Evolutionary conservation across 2,888 invertebrate genomes (phyloP).

Genomic region (Acleris holmiana): DNA sequence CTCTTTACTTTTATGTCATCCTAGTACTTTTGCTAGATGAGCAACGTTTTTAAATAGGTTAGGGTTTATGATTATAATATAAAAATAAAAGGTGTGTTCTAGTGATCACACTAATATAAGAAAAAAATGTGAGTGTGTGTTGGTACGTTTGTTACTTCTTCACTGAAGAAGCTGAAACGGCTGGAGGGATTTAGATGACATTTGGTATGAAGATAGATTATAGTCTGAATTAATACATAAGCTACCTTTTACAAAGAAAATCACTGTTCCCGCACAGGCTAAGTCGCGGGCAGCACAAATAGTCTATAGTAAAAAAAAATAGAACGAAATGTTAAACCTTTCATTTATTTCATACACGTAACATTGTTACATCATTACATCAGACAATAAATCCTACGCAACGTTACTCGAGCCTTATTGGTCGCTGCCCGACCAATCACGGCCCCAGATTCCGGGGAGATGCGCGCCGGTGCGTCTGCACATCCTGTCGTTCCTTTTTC

Average conservation of each 20-base stretch:
- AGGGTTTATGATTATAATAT: too few species aligned
- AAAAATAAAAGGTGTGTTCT: too few species aligned
- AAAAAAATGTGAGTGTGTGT: too few species aligned
- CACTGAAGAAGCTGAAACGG: too few species aligned
- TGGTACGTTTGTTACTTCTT: too few species aligned
- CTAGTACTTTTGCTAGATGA: background rate
- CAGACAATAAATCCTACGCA: constrained; percentile 6
- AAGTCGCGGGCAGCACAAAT: background rate
- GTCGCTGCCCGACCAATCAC: constrained; percentile 7
- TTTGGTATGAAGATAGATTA: too few species aligned
- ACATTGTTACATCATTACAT: constrained; percentile 9
- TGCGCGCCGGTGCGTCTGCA: constrained; percentile 33
- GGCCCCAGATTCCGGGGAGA: constrained; percentile 20
- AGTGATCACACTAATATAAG: too few species aligned
- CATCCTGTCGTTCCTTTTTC: constrained; percentile 36
- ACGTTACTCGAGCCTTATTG: constrained; percentile 8
- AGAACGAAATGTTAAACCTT: too few species aligned
- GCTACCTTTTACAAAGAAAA: background rate
- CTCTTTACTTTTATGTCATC: background rate
- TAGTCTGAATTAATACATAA: too few species aligned
- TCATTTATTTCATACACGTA: background rate
- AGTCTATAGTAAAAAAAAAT: too few species aligned
- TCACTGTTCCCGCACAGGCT: background rate
- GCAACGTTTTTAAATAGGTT: too few species aligned
- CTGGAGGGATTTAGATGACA: too few species aligned